phyloP scores from a whole-genome alignment of 2,888 invertebrate species.

The Dascillus cervinus region DNA sequence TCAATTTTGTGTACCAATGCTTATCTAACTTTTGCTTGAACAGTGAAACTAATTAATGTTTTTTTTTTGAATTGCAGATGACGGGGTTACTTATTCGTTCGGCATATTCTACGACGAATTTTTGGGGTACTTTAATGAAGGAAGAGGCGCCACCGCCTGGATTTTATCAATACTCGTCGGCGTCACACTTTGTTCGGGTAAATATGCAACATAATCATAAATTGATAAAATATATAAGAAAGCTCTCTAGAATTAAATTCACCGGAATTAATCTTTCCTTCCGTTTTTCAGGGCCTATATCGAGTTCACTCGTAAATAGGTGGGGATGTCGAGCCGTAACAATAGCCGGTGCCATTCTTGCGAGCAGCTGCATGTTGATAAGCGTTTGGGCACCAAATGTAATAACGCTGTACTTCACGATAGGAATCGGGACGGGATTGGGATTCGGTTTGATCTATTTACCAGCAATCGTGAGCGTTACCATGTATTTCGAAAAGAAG shows the following conservation, averaged over 20 bases:
- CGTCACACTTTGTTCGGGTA: constrained; percentile 90
- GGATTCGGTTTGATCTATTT: constrained; percentile 97
- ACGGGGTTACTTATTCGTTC: constrained; percentile 97
- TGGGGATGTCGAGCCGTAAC: constrained; percentile 91
- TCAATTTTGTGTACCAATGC: too few relatives aligned
- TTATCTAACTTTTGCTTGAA: too few relatives aligned
- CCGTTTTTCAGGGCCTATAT: constrained; percentile 83
- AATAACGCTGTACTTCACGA: constrained; percentile 79
- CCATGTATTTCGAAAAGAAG: constrained; percentile 92
- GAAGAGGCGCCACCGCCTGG: constrained; percentile 84
- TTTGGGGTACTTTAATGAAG: constrained; percentile 73
- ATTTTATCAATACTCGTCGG: constrained; percentile 92
- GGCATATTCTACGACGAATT: constrained; percentile 89
- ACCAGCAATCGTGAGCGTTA: constrained; percentile 96
- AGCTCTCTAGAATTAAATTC: not conserved
- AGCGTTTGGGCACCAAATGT: constrained; percentile 82
- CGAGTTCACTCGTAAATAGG: constrained; percentile 89
- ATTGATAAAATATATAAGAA: not conserved
- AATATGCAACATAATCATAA: constrained; percentile 28
- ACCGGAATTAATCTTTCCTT: too few relatives aligned
- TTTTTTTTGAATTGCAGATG: constrained; percentile 60
- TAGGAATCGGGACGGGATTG: constrained; percentile 88
- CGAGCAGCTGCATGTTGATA: constrained; percentile 66
- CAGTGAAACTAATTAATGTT: too few relatives aligned
- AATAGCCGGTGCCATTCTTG: constrained; percentile 76